Evolutionary conservation across 1,140 invertebrate species (phyloP), one percentile per base, ranked within the genome.

Genomic region (Venustaconcha ellipsiformis): DNA sequence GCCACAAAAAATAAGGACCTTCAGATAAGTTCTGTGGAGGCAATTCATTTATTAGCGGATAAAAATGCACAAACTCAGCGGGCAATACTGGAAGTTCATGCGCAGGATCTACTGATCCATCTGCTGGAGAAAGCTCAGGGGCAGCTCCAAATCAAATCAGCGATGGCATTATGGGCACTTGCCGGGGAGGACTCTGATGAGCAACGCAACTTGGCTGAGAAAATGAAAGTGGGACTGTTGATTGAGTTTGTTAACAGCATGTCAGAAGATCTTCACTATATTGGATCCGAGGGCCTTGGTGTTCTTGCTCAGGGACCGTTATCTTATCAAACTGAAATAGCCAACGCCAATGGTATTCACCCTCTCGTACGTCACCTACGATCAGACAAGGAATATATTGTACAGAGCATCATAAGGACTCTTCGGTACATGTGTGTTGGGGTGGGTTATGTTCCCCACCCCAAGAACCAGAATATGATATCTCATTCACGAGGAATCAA

Each of bases 111-210:
- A n/a, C 83, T 90, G 1, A 82, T 89, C 72, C 80, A 86, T 56
- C 73, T 88, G 14, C 70, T 89, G 14, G 83, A 82, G 65, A 88
- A 84, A 71, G 84, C 80, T 59, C 70, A 83, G 57, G 80, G 78
- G 14, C 82, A 86, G 55, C 70, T 89, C 6, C 84, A 84, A 72
- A 87, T 89, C 76, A 88, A 86, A 77, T 89, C 88, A 23, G 88
- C 88, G 13, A 78, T 82, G 67, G 87, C 88, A 11, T 73, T 90
- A 56, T 90, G 89, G 89, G 85, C 88, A n/a, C 67, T 89, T 20
- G 88, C 88, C 13, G 89, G 89, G 6, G 76, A 83, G 15, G 82
- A 85, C 73, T 67, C 82, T 63, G 86, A 89, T 56, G 82, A 86
- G 56, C 83, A 84, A 69, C 76, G 87, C 37, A 81, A 83, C 14